Conservation (phyloP, 1,140 invertebrate genomes). For the Formica selysi region DNA sequence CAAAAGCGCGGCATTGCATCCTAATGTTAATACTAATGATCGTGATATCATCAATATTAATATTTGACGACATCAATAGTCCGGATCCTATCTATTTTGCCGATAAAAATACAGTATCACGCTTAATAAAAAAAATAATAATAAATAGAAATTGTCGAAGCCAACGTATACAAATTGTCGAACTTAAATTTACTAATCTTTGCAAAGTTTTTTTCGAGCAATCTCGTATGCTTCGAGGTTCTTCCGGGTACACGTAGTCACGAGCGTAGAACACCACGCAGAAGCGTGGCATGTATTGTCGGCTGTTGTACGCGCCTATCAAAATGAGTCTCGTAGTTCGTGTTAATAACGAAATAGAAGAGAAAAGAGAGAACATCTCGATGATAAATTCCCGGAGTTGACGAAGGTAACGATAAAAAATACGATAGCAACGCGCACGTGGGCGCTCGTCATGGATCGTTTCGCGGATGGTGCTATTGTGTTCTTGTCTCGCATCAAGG, state of each 20-base stretch:
- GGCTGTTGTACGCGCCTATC: constrained; percentile 1
- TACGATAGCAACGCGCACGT: neutral
- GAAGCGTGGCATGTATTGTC: too few species aligned
- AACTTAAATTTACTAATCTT: neutral
- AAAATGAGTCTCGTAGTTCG: constrained; percentile 33
- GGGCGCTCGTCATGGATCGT: constrained; percentile 10
- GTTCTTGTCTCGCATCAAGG: constrained; percentile 17
- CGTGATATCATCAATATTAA: neutral
- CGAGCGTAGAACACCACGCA: neutral
- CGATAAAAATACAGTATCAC: neutral
- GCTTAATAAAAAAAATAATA: neutral
- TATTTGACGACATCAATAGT: neutral
- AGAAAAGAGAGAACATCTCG: neutral
- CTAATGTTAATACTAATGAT: neutral
- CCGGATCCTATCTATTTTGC: neutral
- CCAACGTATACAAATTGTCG: neutral
- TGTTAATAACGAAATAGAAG: constrained; percentile 30
- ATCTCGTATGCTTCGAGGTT: too few species aligned
- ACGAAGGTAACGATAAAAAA: neutral
- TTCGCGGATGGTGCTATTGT: constrained; percentile 23
- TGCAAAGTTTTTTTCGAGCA: constrained; percentile 10
- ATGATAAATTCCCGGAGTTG: neutral
- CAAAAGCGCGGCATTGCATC: neutral
- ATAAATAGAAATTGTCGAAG: neutral
- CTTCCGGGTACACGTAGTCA: neutral